Evolutionary conservation across 2,797 vertebrate genomes (phyloP).

Genomic region (Rallus crepitans): DNA sequence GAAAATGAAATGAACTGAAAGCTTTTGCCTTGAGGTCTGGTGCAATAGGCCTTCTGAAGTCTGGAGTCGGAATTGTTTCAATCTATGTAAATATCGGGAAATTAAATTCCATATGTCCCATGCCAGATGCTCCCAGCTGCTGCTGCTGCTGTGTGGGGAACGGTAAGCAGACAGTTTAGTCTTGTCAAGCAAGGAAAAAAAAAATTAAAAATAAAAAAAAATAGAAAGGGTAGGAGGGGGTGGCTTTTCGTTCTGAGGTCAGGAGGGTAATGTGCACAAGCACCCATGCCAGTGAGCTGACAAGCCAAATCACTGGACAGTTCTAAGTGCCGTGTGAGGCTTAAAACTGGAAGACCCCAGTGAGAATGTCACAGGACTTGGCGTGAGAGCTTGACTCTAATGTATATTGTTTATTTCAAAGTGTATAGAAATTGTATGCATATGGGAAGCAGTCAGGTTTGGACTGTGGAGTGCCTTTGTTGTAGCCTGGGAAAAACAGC

Average conservation of each 20-base stretch:
- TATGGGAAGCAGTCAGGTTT: conserved; percentile 7
- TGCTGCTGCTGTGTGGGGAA: conserved; percentile 76
- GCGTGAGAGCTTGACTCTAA: background rate
- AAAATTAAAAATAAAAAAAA: background rate
- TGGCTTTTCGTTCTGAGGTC: conserved; percentile 16
- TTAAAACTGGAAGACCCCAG: conserved; percentile 37
- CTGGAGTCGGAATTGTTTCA: conserved; percentile 77
- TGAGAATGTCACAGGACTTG: background rate
- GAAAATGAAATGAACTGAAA: conserved; percentile 73
- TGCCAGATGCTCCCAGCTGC: conserved; percentile 79
- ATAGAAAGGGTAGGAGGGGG: background rate
- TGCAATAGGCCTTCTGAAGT: conserved; percentile 72
- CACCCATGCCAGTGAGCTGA: conserved; percentile 66
- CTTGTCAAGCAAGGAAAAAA: background rate
- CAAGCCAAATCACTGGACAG: conserved; percentile 46
- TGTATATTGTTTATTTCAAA: conserved; percentile 59
- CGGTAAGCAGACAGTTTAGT: conserved; percentile 69
- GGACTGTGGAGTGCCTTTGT: background rate
- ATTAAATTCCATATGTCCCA: conserved; percentile 80
- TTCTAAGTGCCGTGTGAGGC: conserved; percentile 36
- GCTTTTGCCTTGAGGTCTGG: conserved; percentile 72
- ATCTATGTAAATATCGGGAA: conserved; percentile 83
- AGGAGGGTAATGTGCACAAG: conserved; percentile 35
- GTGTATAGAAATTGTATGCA: background rate
- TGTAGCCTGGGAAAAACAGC: background rate